These are phyloP conservation scores for Oreochromis mossambicus DNA, from an alignment of 2,797 vertebrate species.

Conservation along the genomic window DNA sequence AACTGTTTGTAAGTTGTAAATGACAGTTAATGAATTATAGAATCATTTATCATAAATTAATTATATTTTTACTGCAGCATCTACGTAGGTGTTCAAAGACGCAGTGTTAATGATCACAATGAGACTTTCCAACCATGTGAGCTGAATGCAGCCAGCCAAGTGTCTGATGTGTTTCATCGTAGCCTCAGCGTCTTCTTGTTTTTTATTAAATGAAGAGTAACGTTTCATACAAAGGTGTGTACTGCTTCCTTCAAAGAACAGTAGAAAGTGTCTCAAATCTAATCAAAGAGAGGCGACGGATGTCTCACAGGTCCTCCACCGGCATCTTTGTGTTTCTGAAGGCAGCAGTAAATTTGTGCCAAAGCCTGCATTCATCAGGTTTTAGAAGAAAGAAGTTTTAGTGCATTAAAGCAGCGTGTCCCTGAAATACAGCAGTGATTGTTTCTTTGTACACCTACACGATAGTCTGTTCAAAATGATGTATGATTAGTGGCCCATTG, in stretches of 20 bases:
- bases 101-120: not conserved
- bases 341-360: fast-evolving
- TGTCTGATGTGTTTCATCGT: not conserved
- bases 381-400: not conserved
- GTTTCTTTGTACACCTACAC: not conserved
- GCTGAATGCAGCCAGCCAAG: not conserved
- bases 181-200: not conserved
- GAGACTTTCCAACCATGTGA: not conserved
- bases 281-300: not conserved
- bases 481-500: not conserved
- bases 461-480: not conserved
- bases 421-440: not conserved
- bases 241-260: not conserved
- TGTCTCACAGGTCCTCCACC: fast-evolving
- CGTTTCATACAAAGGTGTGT: not conserved
- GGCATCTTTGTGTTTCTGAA: not conserved
- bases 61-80: not conserved
- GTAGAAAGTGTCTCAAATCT: fast-evolving
- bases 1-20: not conserved
- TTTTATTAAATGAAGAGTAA: not conserved
- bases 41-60: not conserved
- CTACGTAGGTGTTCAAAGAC: not conserved
- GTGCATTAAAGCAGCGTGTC: not conserved
- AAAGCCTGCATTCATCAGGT: fast-evolving
- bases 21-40: not conserved